phyloP scores from a whole-genome alignment of 1,140 invertebrate species.

The Ditylenchus dipsaci region DNA sequence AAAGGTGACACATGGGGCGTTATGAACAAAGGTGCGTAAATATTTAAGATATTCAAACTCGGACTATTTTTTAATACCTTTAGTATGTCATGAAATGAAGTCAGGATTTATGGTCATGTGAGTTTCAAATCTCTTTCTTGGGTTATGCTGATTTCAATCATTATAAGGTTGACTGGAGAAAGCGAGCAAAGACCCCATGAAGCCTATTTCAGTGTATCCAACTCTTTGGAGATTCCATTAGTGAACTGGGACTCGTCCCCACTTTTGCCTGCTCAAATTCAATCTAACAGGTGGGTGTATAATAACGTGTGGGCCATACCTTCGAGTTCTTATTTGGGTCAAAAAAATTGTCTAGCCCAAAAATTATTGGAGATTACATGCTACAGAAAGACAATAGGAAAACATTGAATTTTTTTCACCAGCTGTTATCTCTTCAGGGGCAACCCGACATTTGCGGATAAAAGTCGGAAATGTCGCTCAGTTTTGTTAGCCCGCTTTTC shows the following conservation, averaged over 20 bases:
- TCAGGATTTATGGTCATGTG: neutral
- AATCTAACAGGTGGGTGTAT: neutral
- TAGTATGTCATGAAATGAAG: neutral
- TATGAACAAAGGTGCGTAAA: constrained; percentile 33
- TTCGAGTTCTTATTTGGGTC: neutral
- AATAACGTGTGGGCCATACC: constrained; percentile 8
- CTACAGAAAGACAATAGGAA: no score
- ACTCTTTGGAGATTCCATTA: constrained; percentile 45
- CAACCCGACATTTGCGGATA: no score
- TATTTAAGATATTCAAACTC: neutral
- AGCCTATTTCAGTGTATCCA: constrained; percentile 43
- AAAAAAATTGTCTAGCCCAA: no score
- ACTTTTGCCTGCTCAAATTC: neutral
- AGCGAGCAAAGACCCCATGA: constrained; percentile 32
- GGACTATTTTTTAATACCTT: neutral
- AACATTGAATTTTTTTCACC: no score
- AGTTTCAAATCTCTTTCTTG: neutral
- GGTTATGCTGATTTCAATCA: constrained; percentile 39
- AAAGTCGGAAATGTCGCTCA: no score
- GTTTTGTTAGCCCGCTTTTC: no score
- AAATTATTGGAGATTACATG: no score
- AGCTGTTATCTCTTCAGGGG: no score
- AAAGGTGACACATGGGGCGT: constrained; percentile 47
- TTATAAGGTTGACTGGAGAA: constrained; percentile 49
- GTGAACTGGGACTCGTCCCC: constrained; percentile 46